Conservation (phyloP, 2,113 vertebrate species). For the Bolborhynchus lineola region DNA sequence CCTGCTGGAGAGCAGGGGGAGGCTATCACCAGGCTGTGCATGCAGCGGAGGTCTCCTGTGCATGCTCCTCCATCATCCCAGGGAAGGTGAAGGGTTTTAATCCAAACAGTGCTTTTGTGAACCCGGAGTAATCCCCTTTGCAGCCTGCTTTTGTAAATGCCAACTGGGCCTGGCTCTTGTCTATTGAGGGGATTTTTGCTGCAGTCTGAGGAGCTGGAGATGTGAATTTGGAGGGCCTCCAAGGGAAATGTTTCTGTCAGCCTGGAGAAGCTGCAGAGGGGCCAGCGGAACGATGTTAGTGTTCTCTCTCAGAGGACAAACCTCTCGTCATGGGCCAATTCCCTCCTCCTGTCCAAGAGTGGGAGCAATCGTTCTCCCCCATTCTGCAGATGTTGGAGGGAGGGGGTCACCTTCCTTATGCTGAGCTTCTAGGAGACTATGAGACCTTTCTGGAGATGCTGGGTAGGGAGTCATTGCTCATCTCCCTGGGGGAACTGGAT, state of each 20-base stretch:
- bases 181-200: not conserved
- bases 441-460: not conserved
- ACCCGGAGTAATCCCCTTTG: not conserved
- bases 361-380: not conserved
- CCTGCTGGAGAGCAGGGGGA: not conserved
- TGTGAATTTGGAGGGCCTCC: constrained; percentile 36
- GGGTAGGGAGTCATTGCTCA: not conserved
- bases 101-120: not conserved
- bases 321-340: not conserved
- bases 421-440: not conserved
- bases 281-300: not conserved
- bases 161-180: not conserved
- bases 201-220: not conserved
- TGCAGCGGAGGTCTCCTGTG: not conserved
- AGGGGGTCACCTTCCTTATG: not conserved
- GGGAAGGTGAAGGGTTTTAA: not conserved
- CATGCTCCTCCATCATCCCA: fast-evolving
- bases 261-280: not conserved
- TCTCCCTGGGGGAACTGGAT: not conserved
- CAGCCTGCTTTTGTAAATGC: not conserved
- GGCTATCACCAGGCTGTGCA: not conserved
- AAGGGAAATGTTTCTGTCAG: not conserved
- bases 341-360: not conserved
- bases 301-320: not conserved
- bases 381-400: not conserved